Percentiles rank a stretch among this genome's conserved stretches.
Evolutionary conservation across 23 tunicate genomes (phyloP).

Genomic region (Botrylloides violaceus): DNA sequence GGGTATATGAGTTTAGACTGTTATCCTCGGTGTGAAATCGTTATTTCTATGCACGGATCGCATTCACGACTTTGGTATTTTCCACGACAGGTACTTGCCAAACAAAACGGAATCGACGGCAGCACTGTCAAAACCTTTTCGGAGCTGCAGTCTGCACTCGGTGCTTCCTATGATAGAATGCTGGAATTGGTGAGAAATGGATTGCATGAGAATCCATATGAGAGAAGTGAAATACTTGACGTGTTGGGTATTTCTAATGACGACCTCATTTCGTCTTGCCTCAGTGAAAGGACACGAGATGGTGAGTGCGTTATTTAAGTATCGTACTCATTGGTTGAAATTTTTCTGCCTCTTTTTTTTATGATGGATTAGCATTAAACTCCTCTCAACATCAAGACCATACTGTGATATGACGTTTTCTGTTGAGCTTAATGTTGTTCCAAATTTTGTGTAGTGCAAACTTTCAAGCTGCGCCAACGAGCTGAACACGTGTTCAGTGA

Average conservation of each 20-base stretch:
- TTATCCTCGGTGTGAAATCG: too few species aligned
- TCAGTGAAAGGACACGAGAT: slow-evolving; percentile 63
- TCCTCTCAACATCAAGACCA: too few species aligned
- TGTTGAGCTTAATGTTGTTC: too few species aligned
- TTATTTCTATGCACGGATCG: too few species aligned
- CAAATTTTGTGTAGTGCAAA: slow-evolving; percentile 32
- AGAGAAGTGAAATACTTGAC: slow-evolving; percentile 42
- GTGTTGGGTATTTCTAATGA: slow-evolving; percentile 52
- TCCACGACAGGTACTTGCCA: slow-evolving; percentile 55
- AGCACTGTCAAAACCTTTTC: slow-evolving; percentile 30
- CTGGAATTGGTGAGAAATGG: slow-evolving; percentile 28
- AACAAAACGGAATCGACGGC: slow-evolving; percentile 26
- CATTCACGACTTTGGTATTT: too few species aligned
- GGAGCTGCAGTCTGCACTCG: slow-evolving; percentile 46
- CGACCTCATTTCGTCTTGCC: slow-evolving; percentile 32
- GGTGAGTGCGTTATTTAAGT: too few species aligned
- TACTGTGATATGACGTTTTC: too few species aligned
- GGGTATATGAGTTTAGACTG: too few species aligned
- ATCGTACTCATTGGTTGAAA: too few species aligned
- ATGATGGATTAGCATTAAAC: too few species aligned
- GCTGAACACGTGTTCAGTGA: slow-evolving; percentile 89
- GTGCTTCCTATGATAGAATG: slow-evolving; percentile 43
- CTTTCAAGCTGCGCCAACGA: slow-evolving; percentile 75
- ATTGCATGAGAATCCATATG: slow-evolving; percentile 46
- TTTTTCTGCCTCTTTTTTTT: too few species aligned